Conservation (phyloP, 2,797 vertebrate genomes). For the Karalla daura region DNA sequence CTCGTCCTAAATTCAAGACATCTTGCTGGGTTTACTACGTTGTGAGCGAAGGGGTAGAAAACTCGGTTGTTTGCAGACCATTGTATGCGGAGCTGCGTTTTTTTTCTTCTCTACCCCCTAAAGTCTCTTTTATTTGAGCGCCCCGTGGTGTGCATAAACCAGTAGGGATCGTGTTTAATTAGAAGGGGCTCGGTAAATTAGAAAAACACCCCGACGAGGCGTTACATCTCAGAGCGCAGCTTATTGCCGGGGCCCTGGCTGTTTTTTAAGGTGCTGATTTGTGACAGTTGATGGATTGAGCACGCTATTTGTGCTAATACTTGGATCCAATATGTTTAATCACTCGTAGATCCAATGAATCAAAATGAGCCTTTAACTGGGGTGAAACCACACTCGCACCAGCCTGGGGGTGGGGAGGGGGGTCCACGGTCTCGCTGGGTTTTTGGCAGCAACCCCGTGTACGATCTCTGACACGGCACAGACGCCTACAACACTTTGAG, state of each 20-base stretch:
- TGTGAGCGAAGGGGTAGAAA: constrained; percentile 9
- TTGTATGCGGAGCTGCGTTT: constrained; percentile 3
- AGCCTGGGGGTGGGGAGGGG: constrained; percentile 37
- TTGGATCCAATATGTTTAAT: constrained; percentile 55
- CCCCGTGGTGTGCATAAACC: constrained; percentile 34
- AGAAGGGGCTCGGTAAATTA: constrained; percentile 47
- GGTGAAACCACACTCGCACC: constrained; percentile 47
- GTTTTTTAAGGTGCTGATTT: constrained; percentile 46
- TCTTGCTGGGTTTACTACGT: constrained; percentile 49
- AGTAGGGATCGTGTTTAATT: constrained; percentile 58
- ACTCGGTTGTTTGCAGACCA: constrained; percentile 12
- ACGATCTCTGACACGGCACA: constrained; percentile 61
- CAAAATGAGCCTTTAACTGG: constrained; percentile 50
- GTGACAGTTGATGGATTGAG: constrained; percentile 56
- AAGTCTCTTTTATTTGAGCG: constrained; percentile 37
- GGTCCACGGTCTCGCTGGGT: constrained; percentile 43
- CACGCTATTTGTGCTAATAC: constrained; percentile 57
- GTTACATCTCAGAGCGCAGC: constrained; percentile 35
- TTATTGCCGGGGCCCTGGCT: constrained; percentile 21
- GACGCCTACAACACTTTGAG: constrained; percentile 38
- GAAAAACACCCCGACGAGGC: constrained; percentile 34
- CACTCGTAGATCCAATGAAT: constrained; percentile 49
- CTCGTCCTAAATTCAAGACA: constrained; percentile 23
- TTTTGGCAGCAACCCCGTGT: constrained; percentile 43
- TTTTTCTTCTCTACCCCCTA: not conserved